These are phyloP conservation scores for Lepilemur septentrionalis DNA, from an alignment of 2,797 vertebrate genomes.

Conservation along the genomic window DNA sequence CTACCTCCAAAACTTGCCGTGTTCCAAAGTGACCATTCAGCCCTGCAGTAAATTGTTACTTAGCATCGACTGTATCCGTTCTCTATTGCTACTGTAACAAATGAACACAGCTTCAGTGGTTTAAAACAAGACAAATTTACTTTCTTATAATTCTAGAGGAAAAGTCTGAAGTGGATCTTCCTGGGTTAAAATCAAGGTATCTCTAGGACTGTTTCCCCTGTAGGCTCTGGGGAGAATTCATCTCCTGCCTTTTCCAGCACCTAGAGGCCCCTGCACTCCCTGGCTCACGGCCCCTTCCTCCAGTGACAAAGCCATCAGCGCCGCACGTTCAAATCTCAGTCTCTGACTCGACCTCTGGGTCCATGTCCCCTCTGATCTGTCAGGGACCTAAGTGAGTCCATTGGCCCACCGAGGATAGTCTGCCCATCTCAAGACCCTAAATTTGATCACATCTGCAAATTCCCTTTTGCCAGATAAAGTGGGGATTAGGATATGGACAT, in stretches of 20 bases:
- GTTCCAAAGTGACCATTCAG: background rate
- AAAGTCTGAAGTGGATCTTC: background rate
- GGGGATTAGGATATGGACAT: background rate
- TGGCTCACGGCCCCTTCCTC: fast-evolving
- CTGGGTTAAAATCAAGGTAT: background rate
- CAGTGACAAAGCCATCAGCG: fast-evolving
- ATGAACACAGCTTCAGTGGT: fast-evolving
- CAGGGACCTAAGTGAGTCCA: background rate
- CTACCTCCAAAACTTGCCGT: background rate
- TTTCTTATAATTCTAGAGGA: background rate
- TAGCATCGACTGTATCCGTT: fast-evolving
- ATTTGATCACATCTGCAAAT: background rate
- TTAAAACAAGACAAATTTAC: background rate
- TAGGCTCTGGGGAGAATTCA: background rate
- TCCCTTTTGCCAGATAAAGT: background rate
- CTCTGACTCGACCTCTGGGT: background rate
- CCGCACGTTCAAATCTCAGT: background rate
- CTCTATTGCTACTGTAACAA: background rate
- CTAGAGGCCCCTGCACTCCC: fast-evolving
- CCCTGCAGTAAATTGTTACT: fast-evolving
- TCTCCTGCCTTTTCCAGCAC: background rate
- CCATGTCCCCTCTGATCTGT: background rate
- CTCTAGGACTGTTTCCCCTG: background rate
- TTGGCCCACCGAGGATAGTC: too few species aligned
- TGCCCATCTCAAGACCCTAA: background rate